Evolutionary conservation across 2,113 vertebrate species (phyloP), one percentile per base, ranked within the genome.

Genomic region (Psammodynastes pulverulentus): DNA sequence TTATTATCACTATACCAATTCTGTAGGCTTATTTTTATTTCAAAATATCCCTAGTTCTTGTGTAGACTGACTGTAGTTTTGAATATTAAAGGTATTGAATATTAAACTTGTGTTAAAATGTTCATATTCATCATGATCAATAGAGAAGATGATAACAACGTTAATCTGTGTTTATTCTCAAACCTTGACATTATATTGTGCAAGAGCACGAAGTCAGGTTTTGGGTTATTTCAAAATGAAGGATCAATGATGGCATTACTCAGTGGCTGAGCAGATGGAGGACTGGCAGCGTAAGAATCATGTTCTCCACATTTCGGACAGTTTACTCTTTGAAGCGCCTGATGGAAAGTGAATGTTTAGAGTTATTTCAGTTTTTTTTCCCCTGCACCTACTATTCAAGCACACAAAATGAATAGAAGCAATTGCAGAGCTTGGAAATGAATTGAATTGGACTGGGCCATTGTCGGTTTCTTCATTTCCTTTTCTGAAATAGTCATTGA

Each of bases 401-500:
- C 51, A 72, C 90, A n/a, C 91, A 92, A 5, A 88, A 89, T 79
- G 94, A 26, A 92, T 62, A 29, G 54, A 91, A 94, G 21, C 45
- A 91, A 49, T 26, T 21, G 79, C 62, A 26, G 46, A 86, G 67
- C 87, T 26, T 90, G 89, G 91, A 72, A 92, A 84, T 19, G 43
- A 94, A 84, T 0, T 0, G n/a, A 24, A 72, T 90, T 45, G 87
- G 43, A 90, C 39, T 46, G 93, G 92, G 91, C 94, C 86, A 46
- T 53, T 93, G 6, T 93, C 62, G 90, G 23, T 21, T 93, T 93
- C 92, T 93, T 72, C 15, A 39, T 86, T 91, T 88, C 52, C 0
- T 95, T 94, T 86, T 94, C 92, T 92, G 85, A 94, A 5, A 3
- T 84, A 94, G 89, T 53, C 93, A 93, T 62, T 85, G 88, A 95